Evolutionary conservation across 2,797 vertebrate genomes (phyloP), one percentile per base, ranked within the genome.

Genomic region (Danio albolineatus): DNA sequence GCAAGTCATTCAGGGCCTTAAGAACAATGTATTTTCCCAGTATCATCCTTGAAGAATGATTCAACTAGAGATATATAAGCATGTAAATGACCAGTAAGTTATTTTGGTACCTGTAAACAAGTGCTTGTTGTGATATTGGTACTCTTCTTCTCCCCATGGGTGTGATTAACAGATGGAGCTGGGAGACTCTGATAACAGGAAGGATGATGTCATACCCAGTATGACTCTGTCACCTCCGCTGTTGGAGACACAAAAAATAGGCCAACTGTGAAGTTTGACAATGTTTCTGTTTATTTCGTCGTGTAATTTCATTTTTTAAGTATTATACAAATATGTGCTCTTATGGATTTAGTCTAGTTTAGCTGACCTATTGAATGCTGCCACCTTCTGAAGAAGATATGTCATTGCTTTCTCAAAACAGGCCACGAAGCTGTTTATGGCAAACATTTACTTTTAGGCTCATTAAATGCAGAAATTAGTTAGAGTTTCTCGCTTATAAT

Each of bases 151-250:
- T 70, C 79, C 79, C 62, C 49, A 64, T 77, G 67, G 76, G 72
- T 73, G 64, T 17, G 48, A 71, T 9, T 38, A 82, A 75, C 82
- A 85, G 79, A 82, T 78, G 81, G 79, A 78, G 73, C 38, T 53
- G 4, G 14, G 43, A n/a, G 66, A 59, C 57, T 57, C 54, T 67
- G 61, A 64, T 56, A 64, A 76, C 66, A 73, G 60, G 65, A 81
- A 56, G 53, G 76, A 79, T 82, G 77, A 86, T 73, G 77, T 65
- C 75, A 81, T 48, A 60, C 65, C 54, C 71, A 80, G 75, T 53
- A 53, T 39, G 64, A 44, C 1, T n/a, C 60, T 69, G 46, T 54
- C 49, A 64, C 10, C 38, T 79, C 13, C 0, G 36, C 54, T 51
- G 17, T 44, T 36, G 38, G 49, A 54, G 17, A 21, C 49, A 76